A percentile compares a stretch with the other conserved stretches of the same genome.
These are phyloP conservation scores for Natrix natrix DNA, from an alignment of 2,797 vertebrate genomes.

Conservation along the genomic window DNA sequence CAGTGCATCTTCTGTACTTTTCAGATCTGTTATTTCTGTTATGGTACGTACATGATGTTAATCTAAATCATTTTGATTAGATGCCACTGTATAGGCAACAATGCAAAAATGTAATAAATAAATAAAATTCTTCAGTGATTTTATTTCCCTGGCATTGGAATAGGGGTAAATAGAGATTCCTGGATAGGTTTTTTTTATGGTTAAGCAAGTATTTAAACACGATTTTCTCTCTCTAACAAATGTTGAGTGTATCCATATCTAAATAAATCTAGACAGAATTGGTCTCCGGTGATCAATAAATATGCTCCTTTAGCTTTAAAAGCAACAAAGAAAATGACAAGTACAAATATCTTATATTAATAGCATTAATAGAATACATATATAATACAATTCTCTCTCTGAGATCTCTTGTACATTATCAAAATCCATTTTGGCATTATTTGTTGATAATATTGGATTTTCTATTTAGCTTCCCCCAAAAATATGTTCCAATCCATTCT, in stretches of 20 bases:
- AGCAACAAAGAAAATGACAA: not conserved
- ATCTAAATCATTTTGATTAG: not conserved
- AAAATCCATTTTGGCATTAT: not conserved
- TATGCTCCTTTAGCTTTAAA: not conserved
- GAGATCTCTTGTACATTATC: not conserved
- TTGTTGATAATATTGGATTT: not conserved
- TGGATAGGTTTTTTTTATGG: not conserved
- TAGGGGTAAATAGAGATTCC: not conserved
- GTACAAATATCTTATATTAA: not conserved
- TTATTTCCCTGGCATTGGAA: not conserved
- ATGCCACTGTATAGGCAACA: not conserved
- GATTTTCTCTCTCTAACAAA: not conserved
- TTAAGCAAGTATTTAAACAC: not conserved
- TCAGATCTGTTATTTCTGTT: not conserved
- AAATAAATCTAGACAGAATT: not conserved
- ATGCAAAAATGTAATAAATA: not conserved
- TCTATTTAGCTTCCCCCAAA: not conserved
- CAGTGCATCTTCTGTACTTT: not conserved
- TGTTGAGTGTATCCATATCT: not conserved
- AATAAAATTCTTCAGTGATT: not conserved
- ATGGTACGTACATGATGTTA: not conserved
- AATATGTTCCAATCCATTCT: not conserved
- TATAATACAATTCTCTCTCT: not conserved
- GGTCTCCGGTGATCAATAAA: not conserved
- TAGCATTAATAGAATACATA: not conserved